Percentiles rank a stretch among this genome's conserved stretches.
Evolutionary conservation across 1,140 invertebrate genomes (phyloP).

Genomic region (Ptiloglossa arizonensis): DNA sequence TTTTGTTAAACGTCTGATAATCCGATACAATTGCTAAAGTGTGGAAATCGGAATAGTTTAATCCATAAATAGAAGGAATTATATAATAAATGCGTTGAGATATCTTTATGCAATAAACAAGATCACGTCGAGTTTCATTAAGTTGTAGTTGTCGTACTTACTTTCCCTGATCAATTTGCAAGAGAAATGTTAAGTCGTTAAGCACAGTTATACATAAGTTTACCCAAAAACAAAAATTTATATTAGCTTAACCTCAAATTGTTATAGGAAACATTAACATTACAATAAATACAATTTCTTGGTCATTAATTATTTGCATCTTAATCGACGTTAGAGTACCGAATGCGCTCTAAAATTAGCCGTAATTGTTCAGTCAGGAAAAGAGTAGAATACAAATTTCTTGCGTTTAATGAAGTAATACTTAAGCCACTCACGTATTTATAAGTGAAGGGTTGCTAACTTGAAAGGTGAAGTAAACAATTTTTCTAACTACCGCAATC

Average conservation of each 20-base stretch:
- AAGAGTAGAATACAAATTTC: constrained; percentile 53
- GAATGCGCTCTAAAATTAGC: constrained; percentile 53
- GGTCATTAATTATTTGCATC: constrained; percentile 14
- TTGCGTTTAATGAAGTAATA: constrained; percentile 40
- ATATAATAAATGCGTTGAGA: background rate
- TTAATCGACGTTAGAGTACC: constrained; percentile 32
- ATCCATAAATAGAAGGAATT: background rate
- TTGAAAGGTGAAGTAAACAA: constrained; percentile 42
- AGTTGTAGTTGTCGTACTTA: background rate
- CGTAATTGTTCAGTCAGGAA: constrained; percentile 44
- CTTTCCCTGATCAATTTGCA: constrained; percentile 25
- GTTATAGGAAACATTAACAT: background rate
- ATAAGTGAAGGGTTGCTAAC: constrained; percentile 46
- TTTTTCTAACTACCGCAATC: constrained; percentile 25
- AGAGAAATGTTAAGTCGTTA: constrained; percentile 7
- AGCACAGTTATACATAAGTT: background rate
- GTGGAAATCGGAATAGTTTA: background rate
- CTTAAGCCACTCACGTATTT: constrained; percentile 46
- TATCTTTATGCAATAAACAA: background rate
- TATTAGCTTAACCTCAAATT: background rate
- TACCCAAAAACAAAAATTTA: background rate
- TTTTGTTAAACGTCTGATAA: constrained; percentile 30
- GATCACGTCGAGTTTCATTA: background rate
- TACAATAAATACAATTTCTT: background rate
- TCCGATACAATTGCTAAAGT: constrained; percentile 2